These are phyloP conservation scores for Seladonia tumulorum DNA, from an alignment of 2,888 invertebrate species.

Conservation along the genomic window DNA sequence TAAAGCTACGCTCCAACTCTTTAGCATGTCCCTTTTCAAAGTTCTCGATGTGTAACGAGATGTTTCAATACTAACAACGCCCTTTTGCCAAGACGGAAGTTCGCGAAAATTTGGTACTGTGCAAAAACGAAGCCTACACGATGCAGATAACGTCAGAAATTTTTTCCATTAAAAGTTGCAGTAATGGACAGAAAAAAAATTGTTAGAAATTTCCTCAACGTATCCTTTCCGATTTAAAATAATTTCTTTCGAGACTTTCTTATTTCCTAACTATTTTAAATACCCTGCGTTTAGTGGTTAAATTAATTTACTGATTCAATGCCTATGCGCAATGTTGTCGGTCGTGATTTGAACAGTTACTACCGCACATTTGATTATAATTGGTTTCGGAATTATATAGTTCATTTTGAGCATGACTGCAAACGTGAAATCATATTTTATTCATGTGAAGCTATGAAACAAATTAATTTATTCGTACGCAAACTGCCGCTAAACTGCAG, in stretches of 20 bases:
- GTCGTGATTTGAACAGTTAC: not conserved
- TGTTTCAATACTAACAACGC: constrained; percentile 18
- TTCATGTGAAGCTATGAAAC: not conserved
- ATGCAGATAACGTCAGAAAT: not conserved
- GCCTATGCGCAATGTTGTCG: not conserved
- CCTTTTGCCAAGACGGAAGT: not conserved
- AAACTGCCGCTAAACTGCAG: not conserved
- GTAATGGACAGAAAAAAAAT: not conserved
- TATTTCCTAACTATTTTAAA: not conserved
- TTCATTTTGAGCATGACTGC: not conserved
- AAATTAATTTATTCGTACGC: not conserved
- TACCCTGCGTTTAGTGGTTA: not conserved
- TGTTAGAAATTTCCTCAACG: not conserved
- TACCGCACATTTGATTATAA: not conserved
- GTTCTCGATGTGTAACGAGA: constrained; percentile 7
- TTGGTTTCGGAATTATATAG: not conserved
- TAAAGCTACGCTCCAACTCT: constrained; percentile 25
- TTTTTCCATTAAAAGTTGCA: not conserved
- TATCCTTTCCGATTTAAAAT: too few species aligned
- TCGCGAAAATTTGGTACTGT: not conserved
- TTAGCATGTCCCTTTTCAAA: constrained; percentile 46
- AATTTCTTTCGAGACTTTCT: not conserved
- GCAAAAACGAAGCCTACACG: not conserved
- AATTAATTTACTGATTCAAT: not conserved
- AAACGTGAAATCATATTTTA: not conserved